Percentiles rank a stretch among this genome's conserved stretches.
phyloP scores from a whole-genome alignment of 2,113 vertebrate species.

The Ranitomeya variabilis region DNA sequence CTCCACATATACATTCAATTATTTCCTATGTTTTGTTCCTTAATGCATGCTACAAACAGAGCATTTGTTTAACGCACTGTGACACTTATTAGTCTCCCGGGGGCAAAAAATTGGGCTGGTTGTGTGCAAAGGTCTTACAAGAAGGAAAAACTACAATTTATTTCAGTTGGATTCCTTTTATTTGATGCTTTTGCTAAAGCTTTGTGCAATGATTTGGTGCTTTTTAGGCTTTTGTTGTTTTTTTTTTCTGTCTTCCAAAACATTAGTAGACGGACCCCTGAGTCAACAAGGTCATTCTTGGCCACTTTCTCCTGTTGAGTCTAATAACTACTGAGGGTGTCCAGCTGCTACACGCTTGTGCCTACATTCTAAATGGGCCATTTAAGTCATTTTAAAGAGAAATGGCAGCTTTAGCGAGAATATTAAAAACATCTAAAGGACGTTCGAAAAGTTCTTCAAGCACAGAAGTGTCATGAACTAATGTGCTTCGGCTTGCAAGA shows the following conservation, averaged over 20 bases:
- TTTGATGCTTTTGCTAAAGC: background rate
- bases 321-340: background rate
- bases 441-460: background rate
- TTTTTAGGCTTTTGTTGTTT: slow-evolving; percentile 7
- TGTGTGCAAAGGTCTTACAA: background rate
- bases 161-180: slow-evolving; percentile 28
- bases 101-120: background rate
- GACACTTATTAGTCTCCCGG: slow-evolving; percentile 39
- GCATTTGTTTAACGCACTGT: slow-evolving; percentile 16
- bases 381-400: slow-evolving; percentile 8
- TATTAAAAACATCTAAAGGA: background rate
- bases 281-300: background rate
- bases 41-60: slow-evolving; percentile 6
- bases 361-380: background rate
- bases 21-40: slow-evolving; percentile 19
- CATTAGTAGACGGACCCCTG: slow-evolving; percentile 24
- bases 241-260: background rate
- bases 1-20: slow-evolving; percentile 2
- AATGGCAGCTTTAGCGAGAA: background rate
- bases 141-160: background rate
- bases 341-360: background rate
- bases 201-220: slow-evolving; percentile 28
- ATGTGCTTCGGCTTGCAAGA: background rate
- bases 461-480: background rate
- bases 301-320: background rate